A percentile compares a stretch with the other conserved stretches of the same genome.
These are phyloP conservation scores for Chelmon rostratus DNA, from an alignment of 2,797 vertebrate genomes.

Conservation along the genomic window DNA sequence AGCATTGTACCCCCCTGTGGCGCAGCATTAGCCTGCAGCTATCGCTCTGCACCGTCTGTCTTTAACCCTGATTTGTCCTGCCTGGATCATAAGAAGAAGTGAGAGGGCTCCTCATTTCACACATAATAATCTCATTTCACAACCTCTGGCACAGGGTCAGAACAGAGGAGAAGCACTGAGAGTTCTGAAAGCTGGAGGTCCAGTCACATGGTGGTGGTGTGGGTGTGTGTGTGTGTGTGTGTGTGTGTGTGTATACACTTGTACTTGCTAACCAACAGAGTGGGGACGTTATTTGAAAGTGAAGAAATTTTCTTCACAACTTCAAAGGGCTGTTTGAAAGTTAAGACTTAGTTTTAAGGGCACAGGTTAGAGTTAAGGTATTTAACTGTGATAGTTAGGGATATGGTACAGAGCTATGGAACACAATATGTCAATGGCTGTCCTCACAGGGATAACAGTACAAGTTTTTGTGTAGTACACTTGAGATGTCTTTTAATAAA, in stretches of 20 bases:
- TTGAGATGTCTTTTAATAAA: conserved; percentile 15
- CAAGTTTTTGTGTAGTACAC: too few relatives aligned
- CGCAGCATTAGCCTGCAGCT: conserved; percentile 46
- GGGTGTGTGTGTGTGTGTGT: conserved; percentile 25
- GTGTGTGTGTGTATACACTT: conserved; percentile 15
- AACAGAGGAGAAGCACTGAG: conserved; percentile 54
- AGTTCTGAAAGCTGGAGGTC: conserved; percentile 55
- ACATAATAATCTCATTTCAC: conserved; percentile 82
- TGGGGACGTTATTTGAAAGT: too few relatives aligned
- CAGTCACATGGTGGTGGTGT: conserved; percentile 65
- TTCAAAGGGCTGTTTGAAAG: too few relatives aligned
- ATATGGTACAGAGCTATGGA: too few relatives aligned
- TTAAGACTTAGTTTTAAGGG: too few relatives aligned
- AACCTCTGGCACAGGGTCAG: conserved; percentile 67
- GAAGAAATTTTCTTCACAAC: too few relatives aligned
- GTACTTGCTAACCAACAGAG: too few relatives aligned
- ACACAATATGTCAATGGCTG: too few relatives aligned
- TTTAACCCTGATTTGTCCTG: conserved; percentile 74
- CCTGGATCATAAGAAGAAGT: conserved; percentile 48
- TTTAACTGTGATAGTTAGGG: too few relatives aligned
- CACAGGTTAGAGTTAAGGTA: too few relatives aligned
- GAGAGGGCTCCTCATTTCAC: conserved; percentile 74
- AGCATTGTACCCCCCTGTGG: conserved; percentile 11
- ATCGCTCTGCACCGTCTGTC: conserved; percentile 52
- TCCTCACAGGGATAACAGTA: too few relatives aligned